Evolutionary conservation across 1,140 invertebrate species (phyloP), one percentile per base, ranked within the genome.

Genomic region (Scaptodrosophila lebanonensis): DNA sequence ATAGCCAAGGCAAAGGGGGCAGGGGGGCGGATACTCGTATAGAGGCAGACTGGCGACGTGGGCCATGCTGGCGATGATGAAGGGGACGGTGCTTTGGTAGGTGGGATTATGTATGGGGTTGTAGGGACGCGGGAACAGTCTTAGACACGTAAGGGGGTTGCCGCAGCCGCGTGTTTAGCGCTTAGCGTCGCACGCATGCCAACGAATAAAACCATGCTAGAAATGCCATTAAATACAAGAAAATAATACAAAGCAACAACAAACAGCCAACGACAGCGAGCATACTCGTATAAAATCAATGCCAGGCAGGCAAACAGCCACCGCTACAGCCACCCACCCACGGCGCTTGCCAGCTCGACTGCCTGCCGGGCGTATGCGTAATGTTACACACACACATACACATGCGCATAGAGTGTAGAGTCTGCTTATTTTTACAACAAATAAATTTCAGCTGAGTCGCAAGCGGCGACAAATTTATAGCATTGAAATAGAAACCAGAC

Each of bases 401-500:
- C 20, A 33, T 33, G 8, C 13, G 11, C 9, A 11, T 25, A 25
- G 11, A 25, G 8, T 25, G 8, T 25, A 51, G 42, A 59, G 56
- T 51, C 45, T 40, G 48, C 56, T 52, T 57, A 44, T 62, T 62
- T 62, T 49, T 44, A 33, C 17, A 62, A 44, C 33, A 64, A 33
- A 25, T 25, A 25, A 25, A 25, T 25, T 25, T 25, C 22, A 25
- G 22, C 22, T 25, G 22, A 25, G 22, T 25, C 22, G 3, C 22
- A 25, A 64, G 33, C 56, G 64, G 68, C 73, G 73, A 77, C 73
- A 73, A 79, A 79, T 79, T 82, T 82, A 79, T 79, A 58, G 75
- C 60, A 73, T 66, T 82, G 73, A 79, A 73, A 79, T 66, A 73
- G 51, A 82, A 82, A 69, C 56, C 73, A 79, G 73, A 79, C 73